Evolutionary conservation across 2,797 vertebrate genomes (phyloP).

Genomic region (Poecilia wingei): DNA sequence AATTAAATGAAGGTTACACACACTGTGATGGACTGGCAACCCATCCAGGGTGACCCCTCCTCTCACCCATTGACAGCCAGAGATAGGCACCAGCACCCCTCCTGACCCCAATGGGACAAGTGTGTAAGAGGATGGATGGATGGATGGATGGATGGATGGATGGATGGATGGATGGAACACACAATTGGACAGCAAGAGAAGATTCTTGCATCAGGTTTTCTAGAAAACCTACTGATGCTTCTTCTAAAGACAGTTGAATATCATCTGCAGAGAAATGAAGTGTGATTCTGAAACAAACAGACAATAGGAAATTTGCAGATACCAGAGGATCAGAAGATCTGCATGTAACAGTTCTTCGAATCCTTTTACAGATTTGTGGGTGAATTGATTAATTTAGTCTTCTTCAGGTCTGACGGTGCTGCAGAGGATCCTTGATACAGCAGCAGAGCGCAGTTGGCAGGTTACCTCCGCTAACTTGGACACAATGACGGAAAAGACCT

Average conservation of each 20-base stretch:
- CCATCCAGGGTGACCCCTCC: no score
- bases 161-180: no score
- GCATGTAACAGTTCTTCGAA: background rate
- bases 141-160: no score
- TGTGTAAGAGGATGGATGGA: no score
- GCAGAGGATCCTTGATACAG: conserved; percentile 94
- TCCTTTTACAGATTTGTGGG: background rate
- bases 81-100: no score
- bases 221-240: no score
- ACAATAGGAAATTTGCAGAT: background rate
- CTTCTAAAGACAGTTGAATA: background rate
- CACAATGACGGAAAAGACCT: conserved; percentile 88
- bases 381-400: background rate
- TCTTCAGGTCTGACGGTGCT: conserved; percentile 89
- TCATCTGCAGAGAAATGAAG: background rate
- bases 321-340: background rate
- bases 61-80: no score
- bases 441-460: conserved; percentile 93
- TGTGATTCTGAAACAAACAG: background rate
- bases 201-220: background rate
- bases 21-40: no score
- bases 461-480: conserved; percentile 95
- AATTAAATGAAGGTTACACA: no score
- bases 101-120: no score
- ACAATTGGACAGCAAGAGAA: background rate